Evolutionary conservation across 2,797 vertebrate species (phyloP), one percentile per base, ranked within the genome.

Genomic region (Fistularia tabacaria): DNA sequence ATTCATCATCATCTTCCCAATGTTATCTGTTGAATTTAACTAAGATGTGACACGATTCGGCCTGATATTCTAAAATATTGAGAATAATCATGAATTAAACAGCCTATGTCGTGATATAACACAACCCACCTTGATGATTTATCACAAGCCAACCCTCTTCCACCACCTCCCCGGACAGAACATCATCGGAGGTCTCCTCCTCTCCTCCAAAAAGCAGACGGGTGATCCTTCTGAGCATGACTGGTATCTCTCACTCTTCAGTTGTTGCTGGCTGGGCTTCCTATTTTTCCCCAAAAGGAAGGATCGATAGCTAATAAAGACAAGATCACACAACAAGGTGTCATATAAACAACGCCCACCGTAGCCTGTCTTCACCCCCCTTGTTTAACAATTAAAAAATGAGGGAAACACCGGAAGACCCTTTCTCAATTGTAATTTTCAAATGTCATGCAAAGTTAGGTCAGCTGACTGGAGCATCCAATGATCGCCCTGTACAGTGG

Each of bases 71-170:
- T 25, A 25, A 25, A 25, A 25, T 25, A 25, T 25, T 25, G 5
- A 25, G 25, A 25, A 25, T 25, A 25, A 3, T 25, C 25, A 25
- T 25, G 25, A 5, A 25, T 3, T 25, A 25, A 25, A 3, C 5
- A 25, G 25, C 25, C 25, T 25, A 25, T 25, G 25, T 25, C 25
- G 6, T 9, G 51, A 54, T 8, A 39, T 3, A 1, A 37, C 8
- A 55, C 43, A 47, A 42, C 93, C 87, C 64, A 97, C 95, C 95
- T 83, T 90, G 89, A 71, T 95, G 89, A 71, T 85, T 92, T 70
- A 98, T 92, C 55, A 98, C 92, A 11, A 94, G 92, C 95, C 96
- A 98, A 0, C 88, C 95, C 65, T 96, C 95, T 54, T 94, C 95
- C 60, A 91, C 86, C 53, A 86, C 86, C 0, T 93, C 85, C 56